Evolutionary conservation across 2,113 vertebrate genomes (phyloP).

Genomic region (Silurus glanis): DNA sequence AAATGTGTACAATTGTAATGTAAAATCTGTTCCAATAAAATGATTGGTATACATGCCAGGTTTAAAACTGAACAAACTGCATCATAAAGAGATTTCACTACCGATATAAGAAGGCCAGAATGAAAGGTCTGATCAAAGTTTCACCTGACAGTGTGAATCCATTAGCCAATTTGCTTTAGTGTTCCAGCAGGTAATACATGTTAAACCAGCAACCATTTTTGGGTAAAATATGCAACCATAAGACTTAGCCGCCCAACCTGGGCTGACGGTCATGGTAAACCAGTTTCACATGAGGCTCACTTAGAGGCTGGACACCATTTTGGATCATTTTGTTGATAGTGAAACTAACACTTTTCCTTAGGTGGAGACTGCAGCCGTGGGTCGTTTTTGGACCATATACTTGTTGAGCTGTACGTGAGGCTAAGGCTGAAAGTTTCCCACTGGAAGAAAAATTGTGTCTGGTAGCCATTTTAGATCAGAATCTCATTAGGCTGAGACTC

Average conservation of each 20-base stretch:
- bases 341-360: neutral
- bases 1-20: no score
- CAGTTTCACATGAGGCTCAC: neutral
- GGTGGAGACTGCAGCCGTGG: neutral
- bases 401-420: neutral
- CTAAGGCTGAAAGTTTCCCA: neutral
- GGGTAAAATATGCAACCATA: neutral
- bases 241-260: neutral
- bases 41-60: neutral
- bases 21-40: neutral
- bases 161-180: neutral
- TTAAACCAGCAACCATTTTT: conserved; percentile 14
- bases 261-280: neutral
- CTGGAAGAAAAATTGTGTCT: neutral
- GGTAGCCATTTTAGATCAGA: neutral
- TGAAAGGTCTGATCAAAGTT: neutral
- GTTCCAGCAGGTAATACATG: neutral
- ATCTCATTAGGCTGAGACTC: neutral
- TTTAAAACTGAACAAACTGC: neutral
- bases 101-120: neutral
- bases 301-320: neutral
- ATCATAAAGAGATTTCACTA: neutral
- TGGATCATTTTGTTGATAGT: neutral
- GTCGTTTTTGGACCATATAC: neutral
- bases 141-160: neutral